Percentiles rank a stretch among this genome's conserved stretches.
These are phyloP conservation scores for Cephus pulcher DNA, from an alignment of 2,888 invertebrate genomes.

Conservation along the genomic window DNA sequence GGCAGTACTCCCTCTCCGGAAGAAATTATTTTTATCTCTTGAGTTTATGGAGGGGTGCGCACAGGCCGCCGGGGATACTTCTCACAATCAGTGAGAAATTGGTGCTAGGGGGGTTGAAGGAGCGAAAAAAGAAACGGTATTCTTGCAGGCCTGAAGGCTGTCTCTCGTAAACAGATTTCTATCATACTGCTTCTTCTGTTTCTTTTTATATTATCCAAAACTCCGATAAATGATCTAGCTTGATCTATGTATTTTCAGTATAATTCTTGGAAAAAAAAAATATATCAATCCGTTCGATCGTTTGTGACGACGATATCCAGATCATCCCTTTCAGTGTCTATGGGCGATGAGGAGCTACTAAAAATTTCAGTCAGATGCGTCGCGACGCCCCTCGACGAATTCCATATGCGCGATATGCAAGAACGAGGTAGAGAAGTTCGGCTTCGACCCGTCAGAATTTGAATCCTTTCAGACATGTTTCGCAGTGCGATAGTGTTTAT, in stretches of 20 bases:
- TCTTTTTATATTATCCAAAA: background rate
- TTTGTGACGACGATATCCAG: background rate
- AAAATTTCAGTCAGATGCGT: background rate
- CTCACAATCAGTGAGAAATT: background rate
- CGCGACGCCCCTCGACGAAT: background rate
- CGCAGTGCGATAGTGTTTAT: slow-evolving; percentile 36
- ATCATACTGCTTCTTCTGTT: too few relatives aligned
- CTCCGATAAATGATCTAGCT: too few relatives aligned
- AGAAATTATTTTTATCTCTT: slow-evolving; percentile 44
- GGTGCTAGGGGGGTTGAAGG: background rate
- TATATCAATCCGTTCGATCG: too few relatives aligned
- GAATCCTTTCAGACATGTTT: slow-evolving; percentile 41
- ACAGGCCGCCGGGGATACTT: background rate
- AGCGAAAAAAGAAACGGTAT: background rate
- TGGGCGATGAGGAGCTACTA: background rate
- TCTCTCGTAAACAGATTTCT: background rate
- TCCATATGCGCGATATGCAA: background rate
- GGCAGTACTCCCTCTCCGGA: slow-evolving; percentile 30
- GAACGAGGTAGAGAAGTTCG: background rate
- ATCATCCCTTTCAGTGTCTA: background rate
- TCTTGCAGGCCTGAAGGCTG: background rate
- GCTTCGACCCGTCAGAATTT: slow-evolving; percentile 27
- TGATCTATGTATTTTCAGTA: too few relatives aligned
- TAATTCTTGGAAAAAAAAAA: too few relatives aligned
- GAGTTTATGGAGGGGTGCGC: slow-evolving; percentile 20